Evolutionary conservation across 2,113 vertebrate species (phyloP).

Genomic region (Cyphotilapia sp.): DNA sequence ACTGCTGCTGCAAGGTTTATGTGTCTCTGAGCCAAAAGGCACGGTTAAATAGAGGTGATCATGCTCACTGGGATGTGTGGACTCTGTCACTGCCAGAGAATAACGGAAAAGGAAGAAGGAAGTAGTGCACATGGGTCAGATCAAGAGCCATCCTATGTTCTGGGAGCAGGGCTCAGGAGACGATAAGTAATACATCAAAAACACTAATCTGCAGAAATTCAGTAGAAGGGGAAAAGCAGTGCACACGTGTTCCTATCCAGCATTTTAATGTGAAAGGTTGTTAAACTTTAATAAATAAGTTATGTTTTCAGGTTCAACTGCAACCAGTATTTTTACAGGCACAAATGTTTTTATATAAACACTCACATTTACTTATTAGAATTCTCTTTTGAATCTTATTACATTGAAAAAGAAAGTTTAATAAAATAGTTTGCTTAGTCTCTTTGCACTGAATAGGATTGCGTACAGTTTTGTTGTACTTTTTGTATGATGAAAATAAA

Average conservation of each 20-base stretch:
- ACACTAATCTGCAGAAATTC: neutral
- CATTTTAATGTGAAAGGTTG: neutral
- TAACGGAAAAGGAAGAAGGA: constrained; percentile 69
- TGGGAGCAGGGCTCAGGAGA: constrained; percentile 10
- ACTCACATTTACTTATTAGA: neutral
- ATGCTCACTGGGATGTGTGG: constrained; percentile 23
- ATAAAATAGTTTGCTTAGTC: neutral
- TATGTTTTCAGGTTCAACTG: neutral
- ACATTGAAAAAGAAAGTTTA: neutral
- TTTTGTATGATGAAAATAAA: neutral
- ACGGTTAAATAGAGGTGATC: constrained; percentile 60
- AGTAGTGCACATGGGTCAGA: constrained; percentile 33
- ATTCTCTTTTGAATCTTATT: neutral
- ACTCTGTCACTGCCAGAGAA: constrained; percentile 32
- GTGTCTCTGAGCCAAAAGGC: constrained; percentile 18
- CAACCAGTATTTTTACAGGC: neutral
- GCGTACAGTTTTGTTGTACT: neutral
- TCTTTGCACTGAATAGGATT: neutral
- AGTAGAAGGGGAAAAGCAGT: neutral
- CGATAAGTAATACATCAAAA: neutral
- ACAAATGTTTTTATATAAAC: neutral
- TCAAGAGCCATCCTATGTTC: constrained; percentile 37
- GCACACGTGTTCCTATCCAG: neutral
- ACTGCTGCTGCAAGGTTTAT: constrained; percentile 3
- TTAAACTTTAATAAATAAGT: neutral